These are phyloP conservation scores for Zosterops hypoxanthus DNA, from an alignment of 2,113 vertebrate genomes.

Conservation along the genomic window DNA sequence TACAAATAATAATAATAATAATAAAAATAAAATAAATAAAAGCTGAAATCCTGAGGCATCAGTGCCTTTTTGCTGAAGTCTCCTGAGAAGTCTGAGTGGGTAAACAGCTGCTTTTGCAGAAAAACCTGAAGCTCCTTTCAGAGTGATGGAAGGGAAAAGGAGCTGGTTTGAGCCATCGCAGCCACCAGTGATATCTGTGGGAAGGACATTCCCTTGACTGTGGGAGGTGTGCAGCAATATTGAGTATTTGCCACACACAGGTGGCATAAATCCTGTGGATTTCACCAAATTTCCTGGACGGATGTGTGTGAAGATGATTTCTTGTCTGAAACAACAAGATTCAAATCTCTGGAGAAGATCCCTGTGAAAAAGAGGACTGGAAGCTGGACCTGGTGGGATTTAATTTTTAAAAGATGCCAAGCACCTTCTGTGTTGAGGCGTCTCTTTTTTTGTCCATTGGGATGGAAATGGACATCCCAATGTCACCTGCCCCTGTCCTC, in stretches of 20 bases:
- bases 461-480: fast-evolving
- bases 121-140: neutral
- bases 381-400: neutral
- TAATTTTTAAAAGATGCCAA: neutral
- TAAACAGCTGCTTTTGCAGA: neutral
- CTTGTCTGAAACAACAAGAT: neutral
- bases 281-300: fast-evolving
- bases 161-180: neutral
- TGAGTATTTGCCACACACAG: fast-evolving
- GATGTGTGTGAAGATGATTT: neutral
- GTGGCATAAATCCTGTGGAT: neutral
- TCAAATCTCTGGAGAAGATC: neutral
- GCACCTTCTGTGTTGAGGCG: neutral
- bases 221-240: neutral
- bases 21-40: too few relatives aligned
- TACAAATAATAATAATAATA: neutral
- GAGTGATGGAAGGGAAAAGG: neutral
- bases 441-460: neutral
- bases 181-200: neutral
- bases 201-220: too few relatives aligned
- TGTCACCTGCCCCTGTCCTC: neutral
- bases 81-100: neutral
- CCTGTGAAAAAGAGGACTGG: neutral
- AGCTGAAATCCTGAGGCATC: neutral
- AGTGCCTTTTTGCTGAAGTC: neutral